Evolutionary conservation across 1,140 invertebrate genomes (phyloP), one percentile per base, ranked within the genome.

Genomic region (Nasonia longicornis): DNA sequence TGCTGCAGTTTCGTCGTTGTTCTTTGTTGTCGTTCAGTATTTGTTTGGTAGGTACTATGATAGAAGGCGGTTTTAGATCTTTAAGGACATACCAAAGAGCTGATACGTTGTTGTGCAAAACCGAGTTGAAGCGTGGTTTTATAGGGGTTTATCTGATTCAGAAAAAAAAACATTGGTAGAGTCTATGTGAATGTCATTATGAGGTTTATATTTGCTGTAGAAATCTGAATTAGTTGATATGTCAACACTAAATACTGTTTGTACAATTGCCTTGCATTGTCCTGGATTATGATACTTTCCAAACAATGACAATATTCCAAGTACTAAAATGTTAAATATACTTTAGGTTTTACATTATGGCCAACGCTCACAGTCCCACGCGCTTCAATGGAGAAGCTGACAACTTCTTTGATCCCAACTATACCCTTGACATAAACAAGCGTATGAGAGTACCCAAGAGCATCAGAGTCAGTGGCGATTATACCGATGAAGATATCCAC

Each of bases 361-460:
- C 81, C 1, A 82, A 82, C 70, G 88, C 92, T 82, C 91, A 92
- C 80, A 93, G 92, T 85, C 92, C 93, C 67, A 92, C 91, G n/a
- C 90, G 91, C 67, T 93, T 93, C 85, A 92, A 92, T 85, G 93
- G 92, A 48, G 92, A 92, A 75, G 92, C 92, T 76, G 94, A 95
- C 86, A 91, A 91, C 82, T 93, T 94, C 88, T 94, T 92, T 84
- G 95, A 96, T 89, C 92, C 94, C 4, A 93, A 93, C 86, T 95
- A 93, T 85, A 93, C 94, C 76, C 92, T 94, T 66, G 95, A 96
- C 84, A 95, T 96, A 76, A 95, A 93, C 83, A 92, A 94, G 84
- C 94, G 93, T 87, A 96, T 96, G 95, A 92, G 93, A 81, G 95
- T 96, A 12, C 95, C 95, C 1, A 94, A 95, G 84, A 93, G 94